Conservation (phyloP, 1,140 invertebrate species). For the Pogonomyrmex californicus region DNA sequence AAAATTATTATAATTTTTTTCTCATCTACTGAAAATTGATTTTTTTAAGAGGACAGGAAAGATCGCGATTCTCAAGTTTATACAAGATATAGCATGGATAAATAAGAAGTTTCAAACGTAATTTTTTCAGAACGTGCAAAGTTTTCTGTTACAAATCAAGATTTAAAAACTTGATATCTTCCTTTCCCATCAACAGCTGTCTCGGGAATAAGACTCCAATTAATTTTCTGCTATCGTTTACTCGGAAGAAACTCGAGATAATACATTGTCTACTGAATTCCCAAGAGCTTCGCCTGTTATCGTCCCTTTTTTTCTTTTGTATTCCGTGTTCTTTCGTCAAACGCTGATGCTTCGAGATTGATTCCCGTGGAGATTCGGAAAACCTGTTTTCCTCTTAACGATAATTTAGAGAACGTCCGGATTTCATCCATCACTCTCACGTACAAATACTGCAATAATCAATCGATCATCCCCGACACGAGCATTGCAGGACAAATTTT, state of each 20-base stretch:
- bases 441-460: constrained; percentile 17
- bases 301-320: background rate
- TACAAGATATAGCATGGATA: background rate
- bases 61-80: background rate
- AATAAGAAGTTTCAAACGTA: constrained; percentile 3
- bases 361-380: background rate
- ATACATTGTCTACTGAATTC: background rate
- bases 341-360: background rate
- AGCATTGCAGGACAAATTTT: constrained; percentile 46
- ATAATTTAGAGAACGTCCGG: background rate
- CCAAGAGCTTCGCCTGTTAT: constrained; percentile 4
- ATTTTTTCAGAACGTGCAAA: background rate
- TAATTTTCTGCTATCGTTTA: constrained; percentile 42
- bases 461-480: constrained; percentile 31
- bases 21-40: background rate
- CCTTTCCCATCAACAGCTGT: background rate
- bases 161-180: constrained; percentile 47
- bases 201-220: constrained; percentile 38
- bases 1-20: background rate
- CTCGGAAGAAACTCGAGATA: constrained; percentile 31
- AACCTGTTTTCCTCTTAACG: background rate
- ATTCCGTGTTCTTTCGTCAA: constrained; percentile 4
- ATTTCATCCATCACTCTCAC: constrained; percentile 42
- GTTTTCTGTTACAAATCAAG: constrained; percentile 40
- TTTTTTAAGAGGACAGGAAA: background rate